A percentile compares a stretch with the other conserved stretches of the same genome.
These are phyloP conservation scores for Monoplex corrugatus DNA, from an alignment of 2,888 invertebrate genomes.

Conservation along the genomic window DNA sequence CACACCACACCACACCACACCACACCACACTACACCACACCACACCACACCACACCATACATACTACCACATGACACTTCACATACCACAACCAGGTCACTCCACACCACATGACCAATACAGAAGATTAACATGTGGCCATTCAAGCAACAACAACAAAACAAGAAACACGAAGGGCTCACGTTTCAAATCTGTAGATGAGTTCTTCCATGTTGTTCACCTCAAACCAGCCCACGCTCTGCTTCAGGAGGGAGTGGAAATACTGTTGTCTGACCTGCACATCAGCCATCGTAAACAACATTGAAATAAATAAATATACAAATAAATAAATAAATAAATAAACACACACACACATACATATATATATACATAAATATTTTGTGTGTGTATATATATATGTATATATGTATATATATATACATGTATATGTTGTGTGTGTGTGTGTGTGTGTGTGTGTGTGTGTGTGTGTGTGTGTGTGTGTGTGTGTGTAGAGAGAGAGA, in stretches of 20 bases:
- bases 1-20: too few relatives aligned
- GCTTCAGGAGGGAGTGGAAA: conserved; percentile 66
- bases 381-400: background rate
- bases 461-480: background rate
- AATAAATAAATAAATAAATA: too few relatives aligned
- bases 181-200: conserved; percentile 64
- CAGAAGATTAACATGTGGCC: too few relatives aligned
- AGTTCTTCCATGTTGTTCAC: conserved; percentile 67
- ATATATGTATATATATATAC: background rate
- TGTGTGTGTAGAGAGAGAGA: too few relatives aligned
- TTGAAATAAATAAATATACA: too few relatives aligned
- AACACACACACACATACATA: too few relatives aligned
- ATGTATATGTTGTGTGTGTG: background rate
- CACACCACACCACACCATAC: background rate
- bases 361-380: too few relatives aligned
- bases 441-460: background rate
- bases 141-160: background rate
- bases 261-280: conserved; percentile 57
- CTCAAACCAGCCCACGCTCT: conserved; percentile 73
- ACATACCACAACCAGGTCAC: too few relatives aligned
- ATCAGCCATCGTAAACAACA: background rate
- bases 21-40: too few relatives aligned
- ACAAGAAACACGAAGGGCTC: conserved; percentile 39
- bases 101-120: too few relatives aligned
- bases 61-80: too few relatives aligned